These are phyloP conservation scores for Scolopax bukidnonensis DNA, from an alignment of 2,797 vertebrate species.

Conservation along the genomic window DNA sequence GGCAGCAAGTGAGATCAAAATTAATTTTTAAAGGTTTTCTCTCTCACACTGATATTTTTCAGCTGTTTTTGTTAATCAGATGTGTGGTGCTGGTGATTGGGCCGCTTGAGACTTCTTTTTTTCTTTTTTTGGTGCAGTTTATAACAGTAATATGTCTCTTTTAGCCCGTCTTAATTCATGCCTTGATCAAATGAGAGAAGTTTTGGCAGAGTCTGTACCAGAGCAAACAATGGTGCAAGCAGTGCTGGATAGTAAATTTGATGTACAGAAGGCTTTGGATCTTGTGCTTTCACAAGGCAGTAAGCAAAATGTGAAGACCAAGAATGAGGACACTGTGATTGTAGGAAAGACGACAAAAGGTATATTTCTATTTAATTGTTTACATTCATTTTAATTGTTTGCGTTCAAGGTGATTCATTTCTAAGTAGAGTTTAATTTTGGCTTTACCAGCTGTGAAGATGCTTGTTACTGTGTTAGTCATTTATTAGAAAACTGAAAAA, in stretches of 20 bases:
- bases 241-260: constrained; percentile 86
- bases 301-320: constrained; percentile 73
- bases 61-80: neutral
- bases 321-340: constrained; percentile 68
- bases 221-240: constrained; percentile 89
- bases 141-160: constrained; percentile 51
- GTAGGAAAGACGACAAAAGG: constrained; percentile 82
- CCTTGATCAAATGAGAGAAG: constrained; percentile 94
- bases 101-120: neutral
- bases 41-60: neutral
- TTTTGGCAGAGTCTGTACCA: constrained; percentile 88
- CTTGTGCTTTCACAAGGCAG: constrained; percentile 85
- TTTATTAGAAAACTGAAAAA: neutral
- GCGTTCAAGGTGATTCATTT: constrained; percentile 10
- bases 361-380: constrained; percentile 75
- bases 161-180: constrained; percentile 92
- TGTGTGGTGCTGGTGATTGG: neutral
- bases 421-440: neutral
- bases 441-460: neutral
- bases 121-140: neutral
- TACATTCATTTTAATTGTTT: constrained; percentile 47
- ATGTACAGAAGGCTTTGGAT: constrained; percentile 90
- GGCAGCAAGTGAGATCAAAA: neutral
- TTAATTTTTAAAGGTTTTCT: neutral
- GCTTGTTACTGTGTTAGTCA: neutral